Evolutionary conservation across 1,140 invertebrate genomes (phyloP), one percentile per base, ranked within the genome.

Genomic region (Drosophila bipectinata): DNA sequence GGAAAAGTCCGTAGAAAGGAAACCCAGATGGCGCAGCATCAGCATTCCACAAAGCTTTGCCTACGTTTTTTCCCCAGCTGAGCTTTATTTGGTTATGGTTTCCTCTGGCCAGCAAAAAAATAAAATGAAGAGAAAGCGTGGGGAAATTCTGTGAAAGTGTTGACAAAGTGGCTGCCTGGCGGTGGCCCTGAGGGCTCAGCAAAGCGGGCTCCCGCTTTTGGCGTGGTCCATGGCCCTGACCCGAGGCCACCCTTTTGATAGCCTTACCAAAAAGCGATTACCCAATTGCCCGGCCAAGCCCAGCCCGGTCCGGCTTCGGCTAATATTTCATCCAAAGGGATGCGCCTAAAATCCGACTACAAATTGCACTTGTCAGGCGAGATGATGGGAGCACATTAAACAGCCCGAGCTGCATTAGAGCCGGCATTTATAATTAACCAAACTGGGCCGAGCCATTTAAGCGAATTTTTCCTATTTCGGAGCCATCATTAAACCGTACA

Each of bases 81-180:
- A 49, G 58, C 64, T 71, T 69, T 59, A 61, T 63, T 87, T 79
- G 68, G 72, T 63, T 58, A 77, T 56, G 59, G 73, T 18, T 15
- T 44, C 41, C 41, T 18, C 64, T 21, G 21, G 57, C 60, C 51
- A 44, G 15, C 41, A n/a, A 37, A 37, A 32, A 32, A 32, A 28
- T 28, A 28, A 28, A 28, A 28, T 28, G 26, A 37, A 12, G 34
- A 37, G 34, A 37, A 37, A 37, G 34, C 34, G 34, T 15, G 57
- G 45, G 58, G n/a, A 77, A 77, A 73, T 72, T 68, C 53, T 67
- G 51, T 67, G 44, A 59, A 72, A 81, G 81, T 80, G 81, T 80
- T 85, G 81, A 85, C 81, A 85, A 77, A 85, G 69, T 85, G 81
- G 69, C 71, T 52, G 69, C 66, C 64, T 18, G 57, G 49, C 24